Base-by-base conservation (phyloP, 2,113 vertebrate genomes). In the Ameiurus melas region DNA sequence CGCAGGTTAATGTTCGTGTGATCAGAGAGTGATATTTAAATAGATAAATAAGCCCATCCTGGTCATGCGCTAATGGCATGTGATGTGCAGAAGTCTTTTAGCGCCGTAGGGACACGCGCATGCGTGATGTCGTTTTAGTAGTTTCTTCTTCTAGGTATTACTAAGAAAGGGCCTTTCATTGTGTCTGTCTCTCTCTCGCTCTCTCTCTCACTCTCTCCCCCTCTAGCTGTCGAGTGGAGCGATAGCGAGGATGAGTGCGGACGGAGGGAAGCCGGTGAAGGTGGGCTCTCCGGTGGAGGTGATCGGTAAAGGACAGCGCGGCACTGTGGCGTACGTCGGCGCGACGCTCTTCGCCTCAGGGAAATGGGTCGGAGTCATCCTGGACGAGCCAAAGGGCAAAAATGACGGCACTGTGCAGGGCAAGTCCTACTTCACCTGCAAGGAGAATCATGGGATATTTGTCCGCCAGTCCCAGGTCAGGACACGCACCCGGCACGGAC, bases 371-470 rank as follows among this genome's bases (percentile, higher is more conserved):
- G 98, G 98, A 0, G 97, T 99, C 89, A 98, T 99, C 93, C 95
- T 99, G 93, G 98, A 99, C 2, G 98, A 99, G 92, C 94, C 98
- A 8, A 98, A 97, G 84, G 98, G 98, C 91, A 99, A 99, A 95
- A 99, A 99, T 0, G 98, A 99, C 0, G 98, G 98, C 83, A 99
- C 96, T 0, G 98, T 99, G 90, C 98, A 99, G 94, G 97, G 97
- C 90, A 97, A 97, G 89, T 95, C 95, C 0, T 99, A 99, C 91
- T 99, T 99, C 95, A 97, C 96, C 89, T 99, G 98, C 0, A 96
- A 97, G 17, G 98, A 99, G 92, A 98, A 96, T 57, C 97, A 95
- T 0, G 98, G 98, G 88, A 99, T 99, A 93, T 99, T 99, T 55
- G 98, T 99, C 27, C 92, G 98, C 12, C 98, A 99, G 53, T 98